Conservation (phyloP, 2,888 invertebrate species). For the Rhagophthalmus giganteus region DNA sequence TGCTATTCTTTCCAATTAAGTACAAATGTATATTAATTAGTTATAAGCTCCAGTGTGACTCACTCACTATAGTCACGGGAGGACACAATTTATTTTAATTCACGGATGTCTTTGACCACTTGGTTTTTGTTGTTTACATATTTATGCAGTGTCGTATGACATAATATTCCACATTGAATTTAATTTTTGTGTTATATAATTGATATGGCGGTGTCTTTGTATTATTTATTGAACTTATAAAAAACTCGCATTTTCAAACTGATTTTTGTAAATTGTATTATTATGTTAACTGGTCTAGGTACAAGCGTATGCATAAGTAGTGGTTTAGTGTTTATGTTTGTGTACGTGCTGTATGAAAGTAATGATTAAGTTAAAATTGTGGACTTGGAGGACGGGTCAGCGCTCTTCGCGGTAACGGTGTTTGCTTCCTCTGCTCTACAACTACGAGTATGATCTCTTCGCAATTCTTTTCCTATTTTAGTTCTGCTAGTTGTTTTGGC, state of each 20-base stretch:
- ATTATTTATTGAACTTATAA: too few species aligned
- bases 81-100: too few species aligned
- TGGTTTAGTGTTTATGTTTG: slow-evolving; percentile 14
- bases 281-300: not conserved
- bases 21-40: too few species aligned
- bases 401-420: slow-evolving; percentile 45
- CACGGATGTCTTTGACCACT: not conserved
- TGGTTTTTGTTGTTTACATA: not conserved
- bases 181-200: too few species aligned
- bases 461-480: slow-evolving; percentile 15
- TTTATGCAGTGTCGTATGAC: too few species aligned
- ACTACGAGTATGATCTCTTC: slow-evolving; percentile 14
- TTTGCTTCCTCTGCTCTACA: slow-evolving; percentile 32
- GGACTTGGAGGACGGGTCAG: slow-evolving; percentile 41
- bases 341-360: slow-evolving; percentile 14
- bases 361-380: slow-evolving; percentile 7
- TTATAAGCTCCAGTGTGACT: too few species aligned
- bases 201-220: too few species aligned
- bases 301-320: not conserved
- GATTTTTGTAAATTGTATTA: not conserved
- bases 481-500: slow-evolving; percentile 8
- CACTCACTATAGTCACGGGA: too few species aligned
- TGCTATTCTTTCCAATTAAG: too few species aligned
- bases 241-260: too few species aligned
- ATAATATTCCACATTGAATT: too few species aligned